These are phyloP conservation scores for Archegozetes longisetosus DNA, from an alignment of 1,140 invertebrate species.

Conservation along the genomic window DNA sequence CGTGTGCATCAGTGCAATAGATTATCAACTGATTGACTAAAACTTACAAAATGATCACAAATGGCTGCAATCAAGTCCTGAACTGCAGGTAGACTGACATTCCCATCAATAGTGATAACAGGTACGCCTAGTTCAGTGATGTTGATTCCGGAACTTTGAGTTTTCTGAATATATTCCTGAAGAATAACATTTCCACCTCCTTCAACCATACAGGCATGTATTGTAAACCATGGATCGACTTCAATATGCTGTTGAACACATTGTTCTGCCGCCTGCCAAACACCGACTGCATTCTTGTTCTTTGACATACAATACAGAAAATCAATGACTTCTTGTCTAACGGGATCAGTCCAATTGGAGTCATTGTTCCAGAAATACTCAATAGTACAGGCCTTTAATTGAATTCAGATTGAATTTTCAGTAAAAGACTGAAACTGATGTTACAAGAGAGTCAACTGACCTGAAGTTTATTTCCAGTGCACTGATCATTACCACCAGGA, in stretches of 20 bases:
- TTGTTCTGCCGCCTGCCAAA: background rate
- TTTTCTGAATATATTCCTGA: background rate
- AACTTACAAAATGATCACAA: conserved; percentile 7
- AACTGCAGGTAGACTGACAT: background rate
- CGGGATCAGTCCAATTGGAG: conserved; percentile 3
- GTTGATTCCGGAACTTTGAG: background rate
- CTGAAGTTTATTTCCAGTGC: conserved; percentile 11
- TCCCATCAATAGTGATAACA: conserved; percentile 1
- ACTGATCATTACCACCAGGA: background rate
- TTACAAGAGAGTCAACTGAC: no score
- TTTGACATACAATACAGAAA: conserved; percentile 7
- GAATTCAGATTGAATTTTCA: no score
- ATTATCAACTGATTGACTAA: background rate
- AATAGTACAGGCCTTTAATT: conserved; percentile 5
- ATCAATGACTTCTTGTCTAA: conserved; percentile 16
- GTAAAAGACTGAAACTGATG: background rate
- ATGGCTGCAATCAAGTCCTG: background rate
- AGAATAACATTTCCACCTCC: background rate
- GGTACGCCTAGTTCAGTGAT: conserved; percentile 1
- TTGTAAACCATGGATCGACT: background rate
- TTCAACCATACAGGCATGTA: background rate
- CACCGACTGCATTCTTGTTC: conserved; percentile 9
- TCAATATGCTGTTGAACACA: conserved; percentile 4
- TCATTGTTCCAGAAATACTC: conserved; percentile 14
- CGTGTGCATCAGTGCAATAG: no score